Base-by-base conservation (phyloP, 2,888 invertebrate species). In the Cinara cedri region DNA sequence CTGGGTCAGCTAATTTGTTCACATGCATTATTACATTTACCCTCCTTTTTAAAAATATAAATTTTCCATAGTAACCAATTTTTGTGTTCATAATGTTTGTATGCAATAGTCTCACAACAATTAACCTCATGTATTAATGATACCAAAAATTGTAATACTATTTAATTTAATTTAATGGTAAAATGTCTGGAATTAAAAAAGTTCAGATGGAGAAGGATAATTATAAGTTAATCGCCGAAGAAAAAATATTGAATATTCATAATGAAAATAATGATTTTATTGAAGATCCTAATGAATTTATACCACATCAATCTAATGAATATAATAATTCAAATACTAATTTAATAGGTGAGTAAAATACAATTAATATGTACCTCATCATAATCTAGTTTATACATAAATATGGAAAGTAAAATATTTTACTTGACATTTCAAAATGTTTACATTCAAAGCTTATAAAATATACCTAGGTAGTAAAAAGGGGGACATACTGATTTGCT, bases 51-150 rank as follows among this genome's bases (percentile, higher is more conserved):
- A 13, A 3, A 46, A 46, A 34, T 34, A 16, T 0, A 65, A 65
- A 21, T 16, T 16, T 68, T 26, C 68, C 68, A 34, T 68, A 19
- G 68, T 51, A 68, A 68, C 68, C 24, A 51, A 51, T 68, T 1
- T 11, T 11, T 6, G 26, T 68, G n/a, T 14, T 19, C 1, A n/a
- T 66, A 19, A n/a, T 10, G 21, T 44, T n/a, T 10, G 21, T 65
- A 44, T 57, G 13, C 24, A 24, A 26, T 26, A 14, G 21, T 24
- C n/a, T 54, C 8, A 54, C n/a, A 55, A 55, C 19, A 54, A n/a
- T n/a, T n/a, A n/a, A n/a, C n/a, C n/a, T 11, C 21, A 21, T n/a
- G 49, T 49, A 26, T 49, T 66, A 34, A 4, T 10, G 1, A 14
- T 3, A 11, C 44, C 21, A 14, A 44, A 21, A 21, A 24, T 1